Conservation (phyloP, 2,797 vertebrate genomes). For the Aratinga solstitialis region DNA sequence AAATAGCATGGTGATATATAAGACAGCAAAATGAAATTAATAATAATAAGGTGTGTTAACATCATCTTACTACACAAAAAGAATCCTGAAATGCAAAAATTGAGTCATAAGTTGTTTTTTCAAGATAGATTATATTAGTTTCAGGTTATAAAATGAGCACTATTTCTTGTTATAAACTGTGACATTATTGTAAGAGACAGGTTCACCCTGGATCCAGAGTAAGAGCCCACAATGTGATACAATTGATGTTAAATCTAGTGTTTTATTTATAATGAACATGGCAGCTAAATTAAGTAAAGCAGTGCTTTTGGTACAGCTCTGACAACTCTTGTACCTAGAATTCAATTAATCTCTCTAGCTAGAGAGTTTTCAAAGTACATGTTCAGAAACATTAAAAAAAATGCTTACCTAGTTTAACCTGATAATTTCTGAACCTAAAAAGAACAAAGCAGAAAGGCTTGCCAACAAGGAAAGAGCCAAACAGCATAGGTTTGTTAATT, state of each 20-base stretch:
- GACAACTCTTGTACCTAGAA: neutral
- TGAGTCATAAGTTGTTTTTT: neutral
- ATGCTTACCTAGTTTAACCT: neutral
- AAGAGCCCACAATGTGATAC: neutral
- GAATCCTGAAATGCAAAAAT: neutral
- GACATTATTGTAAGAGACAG: neutral
- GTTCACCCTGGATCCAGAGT: neutral
- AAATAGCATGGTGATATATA: neutral
- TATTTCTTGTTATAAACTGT: neutral
- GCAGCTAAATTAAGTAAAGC: neutral
- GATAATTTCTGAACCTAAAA: neutral
- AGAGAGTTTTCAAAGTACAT: neutral
- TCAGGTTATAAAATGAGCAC: neutral
- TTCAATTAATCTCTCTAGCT: neutral
- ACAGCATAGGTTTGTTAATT: neutral
- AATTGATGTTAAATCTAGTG: neutral
- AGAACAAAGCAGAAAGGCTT: neutral
- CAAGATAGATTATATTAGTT: neutral
- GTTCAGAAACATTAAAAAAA: neutral
- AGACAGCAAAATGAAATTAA: neutral
- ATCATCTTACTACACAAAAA: neutral
- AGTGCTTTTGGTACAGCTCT: neutral
- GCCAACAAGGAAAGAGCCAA: neutral
- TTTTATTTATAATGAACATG: neutral
- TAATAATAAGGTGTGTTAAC: neutral